Evolutionary conservation across 2,888 invertebrate genomes (phyloP).

Genomic region (Anagyrus pseudococci): DNA sequence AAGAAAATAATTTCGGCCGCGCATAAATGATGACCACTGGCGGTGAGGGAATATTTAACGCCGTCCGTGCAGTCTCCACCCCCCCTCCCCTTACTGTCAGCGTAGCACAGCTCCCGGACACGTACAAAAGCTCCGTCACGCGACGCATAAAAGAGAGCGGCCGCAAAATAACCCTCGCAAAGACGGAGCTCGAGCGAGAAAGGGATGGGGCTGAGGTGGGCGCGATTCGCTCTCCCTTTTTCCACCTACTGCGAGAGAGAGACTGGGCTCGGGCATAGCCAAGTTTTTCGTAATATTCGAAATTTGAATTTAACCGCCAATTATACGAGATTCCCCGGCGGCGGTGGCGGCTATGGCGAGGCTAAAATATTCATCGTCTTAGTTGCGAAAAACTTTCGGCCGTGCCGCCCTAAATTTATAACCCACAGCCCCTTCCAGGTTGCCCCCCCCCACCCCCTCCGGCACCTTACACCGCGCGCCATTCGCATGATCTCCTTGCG

Average conservation of each 20-base stretch:
- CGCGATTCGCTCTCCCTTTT: slow-evolving; percentile 40
- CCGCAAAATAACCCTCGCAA: neutral
- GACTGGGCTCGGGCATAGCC: too few relatives aligned
- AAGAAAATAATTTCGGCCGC: slow-evolving; percentile 30
- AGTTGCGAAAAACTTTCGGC: slow-evolving; percentile 52
- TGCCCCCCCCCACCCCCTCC: neutral
- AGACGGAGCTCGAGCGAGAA: neutral
- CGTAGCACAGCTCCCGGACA: too few relatives aligned
- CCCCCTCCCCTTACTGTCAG: neutral
- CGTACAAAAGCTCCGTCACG: slow-evolving; percentile 24
- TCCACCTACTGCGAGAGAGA: neutral
- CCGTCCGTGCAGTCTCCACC: neutral
- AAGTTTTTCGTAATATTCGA: slow-evolving; percentile 52
- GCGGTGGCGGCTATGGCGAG: too few relatives aligned
- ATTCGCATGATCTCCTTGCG: slow-evolving; percentile 33
- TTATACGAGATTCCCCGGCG: slow-evolving; percentile 43
- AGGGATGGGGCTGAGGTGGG: slow-evolving; percentile 54
- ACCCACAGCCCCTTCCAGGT: too few relatives aligned
- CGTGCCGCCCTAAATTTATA: slow-evolving; percentile 50
- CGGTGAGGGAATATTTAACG: neutral
- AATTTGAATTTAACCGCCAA: slow-evolving; percentile 60
- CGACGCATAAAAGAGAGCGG: slow-evolving; percentile 15
- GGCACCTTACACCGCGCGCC: too few relatives aligned
- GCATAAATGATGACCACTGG: slow-evolving; percentile 33
- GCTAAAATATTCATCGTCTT: slow-evolving; percentile 57